These are phyloP conservation scores for Drosophila infuscata DNA, from an alignment of 2,888 invertebrate species.

Conservation along the genomic window DNA sequence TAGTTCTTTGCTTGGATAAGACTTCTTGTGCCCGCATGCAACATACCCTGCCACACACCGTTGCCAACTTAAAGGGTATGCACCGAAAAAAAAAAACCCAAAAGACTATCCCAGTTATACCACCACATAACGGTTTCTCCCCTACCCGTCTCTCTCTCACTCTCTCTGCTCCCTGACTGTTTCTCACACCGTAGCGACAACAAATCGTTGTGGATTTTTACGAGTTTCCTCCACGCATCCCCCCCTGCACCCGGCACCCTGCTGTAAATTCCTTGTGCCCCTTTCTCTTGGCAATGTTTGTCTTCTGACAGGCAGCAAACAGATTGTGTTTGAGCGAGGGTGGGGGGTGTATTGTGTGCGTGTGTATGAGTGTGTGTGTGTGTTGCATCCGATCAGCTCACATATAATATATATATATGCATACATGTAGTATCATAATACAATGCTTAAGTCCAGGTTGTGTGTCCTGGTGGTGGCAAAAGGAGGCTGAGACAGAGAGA, in stretches of 20 bases:
- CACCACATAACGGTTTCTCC: constrained; percentile 60
- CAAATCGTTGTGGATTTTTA: constrained; percentile 78
- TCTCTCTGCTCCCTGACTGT: constrained; percentile 4
- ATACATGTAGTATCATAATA: background rate
- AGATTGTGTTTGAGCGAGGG: constrained; percentile 59
- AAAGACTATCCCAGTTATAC: constrained; percentile 54
- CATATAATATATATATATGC: constrained; percentile 4
- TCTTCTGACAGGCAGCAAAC: constrained; percentile 77
- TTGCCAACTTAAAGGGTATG: constrained; percentile 30
- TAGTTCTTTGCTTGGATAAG: background rate
- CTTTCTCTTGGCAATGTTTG: constrained; percentile 53
- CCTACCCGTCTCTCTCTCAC: background rate
- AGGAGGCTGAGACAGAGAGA: constrained; percentile 7
- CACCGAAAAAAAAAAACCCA: constrained; percentile 11
- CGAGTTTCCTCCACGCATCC: constrained; percentile 61
- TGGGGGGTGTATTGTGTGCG: constrained; percentile 27
- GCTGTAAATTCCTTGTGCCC: constrained; percentile 19
- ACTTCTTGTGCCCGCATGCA: constrained; percentile 10
- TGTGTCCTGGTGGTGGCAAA: constrained; percentile 19
- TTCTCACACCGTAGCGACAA: constrained; percentile 51
- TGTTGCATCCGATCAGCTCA: constrained; percentile 49
- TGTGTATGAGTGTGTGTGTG: constrained; percentile 1
- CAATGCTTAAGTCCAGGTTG: constrained; percentile 31
- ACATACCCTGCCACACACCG: constrained; percentile 37
- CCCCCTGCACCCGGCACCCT: background rate